Conservation (phyloP, 2,888 invertebrate species). For the Drosophila nr. fundita region DNA sequence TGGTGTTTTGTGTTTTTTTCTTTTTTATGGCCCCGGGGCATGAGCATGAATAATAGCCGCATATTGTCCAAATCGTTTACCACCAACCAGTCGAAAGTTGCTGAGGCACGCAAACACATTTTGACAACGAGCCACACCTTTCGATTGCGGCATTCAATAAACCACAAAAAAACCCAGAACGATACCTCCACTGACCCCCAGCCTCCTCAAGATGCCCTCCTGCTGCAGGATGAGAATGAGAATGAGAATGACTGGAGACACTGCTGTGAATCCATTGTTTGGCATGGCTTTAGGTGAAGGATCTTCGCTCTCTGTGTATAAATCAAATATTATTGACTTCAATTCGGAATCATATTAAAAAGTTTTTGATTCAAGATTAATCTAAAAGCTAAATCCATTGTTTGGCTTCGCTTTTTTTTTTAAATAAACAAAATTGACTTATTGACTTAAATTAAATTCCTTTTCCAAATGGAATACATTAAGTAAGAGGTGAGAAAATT, state of each 20-base stretch:
- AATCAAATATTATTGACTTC: background rate
- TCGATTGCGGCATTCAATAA: slow-evolving; percentile 33
- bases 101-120: slow-evolving; percentile 51
- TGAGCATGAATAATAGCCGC: slow-evolving; percentile 65
- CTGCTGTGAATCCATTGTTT: background rate
- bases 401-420: no score
- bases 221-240: slow-evolving; percentile 21
- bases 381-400: no score
- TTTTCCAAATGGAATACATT: background rate
- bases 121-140: slow-evolving; percentile 68
- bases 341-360: background rate
- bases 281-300: background rate
- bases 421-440: no score
- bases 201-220: slow-evolving; percentile 25
- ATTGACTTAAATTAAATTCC: no score
- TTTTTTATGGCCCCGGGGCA: slow-evolving; percentile 58
- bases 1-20: slow-evolving; percentile 4
- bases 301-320: background rate
- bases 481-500: background rate
- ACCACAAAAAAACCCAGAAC: slow-evolving; percentile 26
- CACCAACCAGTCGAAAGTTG: slow-evolving; percentile 37
- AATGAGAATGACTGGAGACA: background rate
- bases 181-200: slow-evolving; percentile 8
- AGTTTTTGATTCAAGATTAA: no score
- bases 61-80: slow-evolving; percentile 69